A percentile compares a stretch with the other conserved stretches of the same genome.
phyloP scores from a whole-genome alignment of 2,888 invertebrate species.

The Rhogogaster chlorosoma region DNA sequence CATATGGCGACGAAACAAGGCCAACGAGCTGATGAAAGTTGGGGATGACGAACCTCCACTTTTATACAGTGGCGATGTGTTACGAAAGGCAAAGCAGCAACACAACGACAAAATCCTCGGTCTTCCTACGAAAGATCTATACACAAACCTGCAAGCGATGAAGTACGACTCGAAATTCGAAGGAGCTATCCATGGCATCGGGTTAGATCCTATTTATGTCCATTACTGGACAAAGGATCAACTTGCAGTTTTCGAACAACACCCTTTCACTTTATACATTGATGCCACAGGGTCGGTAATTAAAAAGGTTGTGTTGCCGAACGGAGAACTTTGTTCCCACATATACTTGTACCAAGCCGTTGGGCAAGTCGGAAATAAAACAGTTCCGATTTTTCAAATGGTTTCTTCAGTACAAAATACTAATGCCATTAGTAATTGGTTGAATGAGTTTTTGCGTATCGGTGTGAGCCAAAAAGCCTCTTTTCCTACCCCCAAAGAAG shows the following conservation, averaged over 20 bases:
- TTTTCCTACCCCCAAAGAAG: slow-evolving; percentile 55
- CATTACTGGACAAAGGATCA: slow-evolving; percentile 42
- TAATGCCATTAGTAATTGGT: slow-evolving; percentile 54
- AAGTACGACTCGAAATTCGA: slow-evolving; percentile 19
- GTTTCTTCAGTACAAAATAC: slow-evolving; percentile 55
- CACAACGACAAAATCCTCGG: slow-evolving; percentile 33
- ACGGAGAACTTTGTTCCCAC: slow-evolving; percentile 48
- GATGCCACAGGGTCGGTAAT: slow-evolving; percentile 25
- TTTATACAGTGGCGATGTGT: background rate
- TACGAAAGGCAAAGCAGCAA: slow-evolving; percentile 7
- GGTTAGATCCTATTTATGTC: slow-evolving; percentile 35
- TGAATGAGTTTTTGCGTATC: slow-evolving; percentile 55
- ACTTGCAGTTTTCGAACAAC: slow-evolving; percentile 23
- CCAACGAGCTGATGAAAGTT: slow-evolving; percentile 30
- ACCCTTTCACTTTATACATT: background rate
- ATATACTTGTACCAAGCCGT: slow-evolving; percentile 52
- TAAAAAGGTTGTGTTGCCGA: slow-evolving; percentile 48
- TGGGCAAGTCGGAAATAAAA: slow-evolving; percentile 39
- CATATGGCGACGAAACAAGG: slow-evolving; percentile 24
- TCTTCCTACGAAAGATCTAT: slow-evolving; percentile 2
- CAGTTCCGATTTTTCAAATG: slow-evolving; percentile 57
- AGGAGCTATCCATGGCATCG: slow-evolving; percentile 17
- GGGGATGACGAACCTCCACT: slow-evolving; percentile 17
- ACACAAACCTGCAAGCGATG: background rate
- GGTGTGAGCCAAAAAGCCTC: slow-evolving; percentile 45